These are phyloP conservation scores for Microtus montanus DNA, from an alignment of 2,113 vertebrate species.

Conservation along the genomic window DNA sequence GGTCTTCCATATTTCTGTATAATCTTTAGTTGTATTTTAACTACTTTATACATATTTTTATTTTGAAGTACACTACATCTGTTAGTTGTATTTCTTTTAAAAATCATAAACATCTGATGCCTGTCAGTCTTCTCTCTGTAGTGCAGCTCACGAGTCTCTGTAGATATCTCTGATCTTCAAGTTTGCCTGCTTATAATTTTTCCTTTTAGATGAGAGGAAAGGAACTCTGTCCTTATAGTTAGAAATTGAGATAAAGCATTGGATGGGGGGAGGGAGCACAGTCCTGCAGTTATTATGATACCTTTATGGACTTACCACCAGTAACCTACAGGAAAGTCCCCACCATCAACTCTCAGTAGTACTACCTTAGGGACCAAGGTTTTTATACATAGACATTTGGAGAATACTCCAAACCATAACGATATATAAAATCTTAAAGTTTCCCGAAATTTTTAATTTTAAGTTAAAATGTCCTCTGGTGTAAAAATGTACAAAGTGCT, in stretches of 20 bases:
- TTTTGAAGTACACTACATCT: background rate
- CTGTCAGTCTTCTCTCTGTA: background rate
- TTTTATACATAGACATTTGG: background rate
- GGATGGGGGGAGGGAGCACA: background rate
- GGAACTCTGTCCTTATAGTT: background rate
- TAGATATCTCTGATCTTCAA: background rate
- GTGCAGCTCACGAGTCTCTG: background rate
- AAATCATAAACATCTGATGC: background rate
- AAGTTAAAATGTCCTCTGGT: background rate
- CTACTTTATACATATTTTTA: background rate
- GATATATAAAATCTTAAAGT: background rate
- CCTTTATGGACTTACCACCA: background rate
- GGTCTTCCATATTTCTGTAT: background rate
- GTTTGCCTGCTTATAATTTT: background rate
- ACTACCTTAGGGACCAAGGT: background rate
- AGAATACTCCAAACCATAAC: background rate
- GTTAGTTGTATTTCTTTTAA: background rate
- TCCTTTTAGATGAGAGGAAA: background rate
- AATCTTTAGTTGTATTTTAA: background rate
- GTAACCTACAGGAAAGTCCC: background rate
- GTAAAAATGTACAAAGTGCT: background rate
- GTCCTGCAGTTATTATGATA: background rate
- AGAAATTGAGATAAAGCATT: background rate
- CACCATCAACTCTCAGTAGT: no score
- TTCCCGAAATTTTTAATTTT: background rate